Evolutionary conservation across 2,113 vertebrate species (phyloP).

Genomic region (Zapornia atra): DNA sequence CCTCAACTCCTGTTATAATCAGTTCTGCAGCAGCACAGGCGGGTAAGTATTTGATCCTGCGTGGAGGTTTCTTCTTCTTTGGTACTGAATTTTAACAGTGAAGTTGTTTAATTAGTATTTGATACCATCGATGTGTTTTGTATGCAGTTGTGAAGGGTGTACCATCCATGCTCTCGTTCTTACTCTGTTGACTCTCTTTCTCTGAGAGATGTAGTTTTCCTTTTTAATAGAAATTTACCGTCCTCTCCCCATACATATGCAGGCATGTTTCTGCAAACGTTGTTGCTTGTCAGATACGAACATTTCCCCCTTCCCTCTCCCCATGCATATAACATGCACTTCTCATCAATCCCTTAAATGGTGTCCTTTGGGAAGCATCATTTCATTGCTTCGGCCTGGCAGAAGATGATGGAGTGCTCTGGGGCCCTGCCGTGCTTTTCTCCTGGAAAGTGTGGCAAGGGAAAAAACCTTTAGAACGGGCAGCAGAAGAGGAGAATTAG

Average conservation of each 20-base stretch:
- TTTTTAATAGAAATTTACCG: neutral
- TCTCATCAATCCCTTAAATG: neutral
- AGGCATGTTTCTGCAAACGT: neutral
- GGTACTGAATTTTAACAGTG: neutral
- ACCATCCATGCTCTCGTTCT: neutral
- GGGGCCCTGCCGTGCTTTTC: neutral
- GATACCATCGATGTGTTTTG: neutral
- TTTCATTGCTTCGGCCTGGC: conserved; percentile 54
- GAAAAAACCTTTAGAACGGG: neutral
- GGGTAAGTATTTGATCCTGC: conserved; percentile 74
- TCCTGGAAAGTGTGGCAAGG: neutral
- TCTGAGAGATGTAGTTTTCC: neutral
- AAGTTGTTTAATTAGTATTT: neutral
- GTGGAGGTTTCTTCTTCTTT: neutral
- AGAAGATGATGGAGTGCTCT: conserved; percentile 30
- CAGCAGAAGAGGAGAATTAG: conserved; percentile 2
- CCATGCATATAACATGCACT: conserved; percentile 17
- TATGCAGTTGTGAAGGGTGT: neutral
- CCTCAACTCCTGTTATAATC: conserved; percentile 91
- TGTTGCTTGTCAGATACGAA: neutral
- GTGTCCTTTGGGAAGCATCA: conserved; percentile 14
- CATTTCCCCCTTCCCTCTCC: conserved; percentile 23
- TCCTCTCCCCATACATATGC: neutral
- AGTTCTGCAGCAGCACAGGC: conserved; percentile 94
- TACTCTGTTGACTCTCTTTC: neutral